Evolutionary conservation across 2,797 vertebrate species (phyloP).

Genomic region (Lindbergichthys nudifrons): DNA sequence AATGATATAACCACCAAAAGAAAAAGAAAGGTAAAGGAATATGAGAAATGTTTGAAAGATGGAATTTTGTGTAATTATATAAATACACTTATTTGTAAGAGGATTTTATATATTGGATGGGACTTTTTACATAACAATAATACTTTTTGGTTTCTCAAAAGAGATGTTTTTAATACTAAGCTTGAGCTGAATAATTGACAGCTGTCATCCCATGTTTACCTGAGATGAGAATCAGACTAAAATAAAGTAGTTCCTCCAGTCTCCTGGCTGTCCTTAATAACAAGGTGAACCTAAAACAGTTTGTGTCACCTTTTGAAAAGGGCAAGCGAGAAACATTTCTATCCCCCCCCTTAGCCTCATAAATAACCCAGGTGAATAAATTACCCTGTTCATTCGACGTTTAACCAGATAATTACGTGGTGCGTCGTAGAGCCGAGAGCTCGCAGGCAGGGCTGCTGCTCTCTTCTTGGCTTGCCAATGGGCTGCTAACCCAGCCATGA

Average conservation of each 20-base stretch:
- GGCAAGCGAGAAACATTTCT: conserved; percentile 70
- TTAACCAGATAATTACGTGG: conserved; percentile 82
- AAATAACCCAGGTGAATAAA: conserved; percentile 85
- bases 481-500: conserved; percentile 80
- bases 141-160: background rate
- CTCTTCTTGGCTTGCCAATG: conserved; percentile 67
- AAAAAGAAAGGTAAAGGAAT: background rate
- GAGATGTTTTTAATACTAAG: background rate
- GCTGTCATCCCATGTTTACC: background rate
- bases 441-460: conserved; percentile 55
- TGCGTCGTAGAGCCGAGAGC: conserved; percentile 58
- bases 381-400: conserved; percentile 80
- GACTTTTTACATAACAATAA: background rate
- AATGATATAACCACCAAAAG: background rate
- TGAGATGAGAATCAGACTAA: conserved; percentile 9
- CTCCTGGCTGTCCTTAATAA: conserved; percentile 45
- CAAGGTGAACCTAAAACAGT: conserved; percentile 59
- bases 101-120: background rate
- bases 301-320: conserved; percentile 63
- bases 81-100: no score
- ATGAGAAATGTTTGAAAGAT: background rate
- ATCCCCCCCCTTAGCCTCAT: conserved; percentile 51
- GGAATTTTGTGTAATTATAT: no score
- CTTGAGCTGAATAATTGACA: conserved; percentile 7
- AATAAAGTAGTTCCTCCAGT: background rate